These are phyloP conservation scores for Cryptoprocta ferox DNA, from an alignment of 2,797 vertebrate species.

Conservation along the genomic window DNA sequence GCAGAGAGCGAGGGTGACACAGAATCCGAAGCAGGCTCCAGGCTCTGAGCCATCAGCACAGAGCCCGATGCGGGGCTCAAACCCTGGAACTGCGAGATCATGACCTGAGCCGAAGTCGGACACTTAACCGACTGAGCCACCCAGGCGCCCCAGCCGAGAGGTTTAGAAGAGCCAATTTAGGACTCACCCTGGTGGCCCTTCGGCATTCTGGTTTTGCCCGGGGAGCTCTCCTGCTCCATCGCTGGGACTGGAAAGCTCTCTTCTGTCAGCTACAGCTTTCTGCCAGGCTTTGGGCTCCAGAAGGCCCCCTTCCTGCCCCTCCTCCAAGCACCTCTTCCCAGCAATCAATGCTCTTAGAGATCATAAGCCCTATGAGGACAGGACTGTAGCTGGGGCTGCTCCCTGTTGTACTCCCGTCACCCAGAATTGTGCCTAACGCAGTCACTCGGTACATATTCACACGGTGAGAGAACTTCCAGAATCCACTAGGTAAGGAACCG, in stretches of 20 bases:
- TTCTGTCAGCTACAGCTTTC: not conserved
- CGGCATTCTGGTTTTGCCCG: not conserved
- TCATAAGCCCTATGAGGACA: not conserved
- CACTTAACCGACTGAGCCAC: too few species aligned
- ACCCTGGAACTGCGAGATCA: too few species aligned
- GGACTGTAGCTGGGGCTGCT: not conserved
- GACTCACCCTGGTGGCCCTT: not conserved
- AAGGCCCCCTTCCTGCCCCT: not conserved
- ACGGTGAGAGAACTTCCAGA: not conserved
- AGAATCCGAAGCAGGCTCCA: too few species aligned
- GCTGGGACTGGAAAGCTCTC: not conserved
- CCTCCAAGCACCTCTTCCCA: not conserved
- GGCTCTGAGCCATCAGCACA: too few species aligned
- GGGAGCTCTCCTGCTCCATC: not conserved
- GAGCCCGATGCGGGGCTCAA: too few species aligned
- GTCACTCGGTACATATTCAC: not conserved
- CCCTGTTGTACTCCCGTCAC: not conserved
- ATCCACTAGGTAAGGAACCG: not conserved
- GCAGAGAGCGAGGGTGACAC: too few species aligned
- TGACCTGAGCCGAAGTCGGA: too few species aligned
- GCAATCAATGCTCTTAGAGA: not conserved
- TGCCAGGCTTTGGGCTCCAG: not conserved
- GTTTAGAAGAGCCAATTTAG: not conserved
- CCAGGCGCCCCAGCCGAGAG: not conserved
- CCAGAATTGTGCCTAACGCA: not conserved